These are phyloP conservation scores for Chaetogeoica ovagalla DNA, from an alignment of 2,888 invertebrate species.

Conservation along the genomic window DNA sequence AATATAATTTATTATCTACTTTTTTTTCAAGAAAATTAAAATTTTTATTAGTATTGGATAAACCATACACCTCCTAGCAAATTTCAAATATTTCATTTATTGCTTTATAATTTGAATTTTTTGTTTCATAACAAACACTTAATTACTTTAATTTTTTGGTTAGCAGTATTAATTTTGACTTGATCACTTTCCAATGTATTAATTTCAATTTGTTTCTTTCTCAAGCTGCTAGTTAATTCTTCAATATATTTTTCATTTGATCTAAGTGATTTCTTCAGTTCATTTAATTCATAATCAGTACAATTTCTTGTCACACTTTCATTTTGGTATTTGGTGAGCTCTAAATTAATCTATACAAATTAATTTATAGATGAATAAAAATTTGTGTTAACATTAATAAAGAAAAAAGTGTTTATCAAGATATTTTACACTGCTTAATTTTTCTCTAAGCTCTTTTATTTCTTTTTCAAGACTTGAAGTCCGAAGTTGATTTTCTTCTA, in stretches of 20 bases:
- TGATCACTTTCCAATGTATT: conserved; percentile 46
- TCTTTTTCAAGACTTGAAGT: conserved; percentile 24
- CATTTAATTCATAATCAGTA: conserved; percentile 41
- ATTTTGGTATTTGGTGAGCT: conserved; percentile 32
- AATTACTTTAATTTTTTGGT: conserved; percentile 49
- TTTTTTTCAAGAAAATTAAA: too few relatives aligned
- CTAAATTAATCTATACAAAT: conserved; percentile 23
- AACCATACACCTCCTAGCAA: too few relatives aligned
- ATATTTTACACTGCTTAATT: conserved; percentile 28
- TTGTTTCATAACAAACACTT: not conserved
- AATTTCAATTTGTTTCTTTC: conserved; percentile 49
- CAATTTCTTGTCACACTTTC: conserved; percentile 29
- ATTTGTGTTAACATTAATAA: not conserved
- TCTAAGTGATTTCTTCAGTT: conserved; percentile 39
- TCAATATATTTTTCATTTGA: conserved; percentile 51
- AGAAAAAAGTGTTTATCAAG: not conserved
- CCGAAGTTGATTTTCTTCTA: not conserved
- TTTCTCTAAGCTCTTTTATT: conserved; percentile 36
- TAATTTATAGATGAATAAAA: not conserved
- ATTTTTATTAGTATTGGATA: too few relatives aligned
- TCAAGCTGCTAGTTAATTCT: conserved; percentile 38
- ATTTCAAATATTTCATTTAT: too few relatives aligned
- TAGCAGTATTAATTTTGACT: conserved; percentile 45
- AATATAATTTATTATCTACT: too few relatives aligned
- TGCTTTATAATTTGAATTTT: too few relatives aligned